A percentile compares a stretch with the other conserved stretches of the same genome.
Evolutionary conservation across 2,113 vertebrate genomes (phyloP).

Genomic region (Varanus komodoensis): DNA sequence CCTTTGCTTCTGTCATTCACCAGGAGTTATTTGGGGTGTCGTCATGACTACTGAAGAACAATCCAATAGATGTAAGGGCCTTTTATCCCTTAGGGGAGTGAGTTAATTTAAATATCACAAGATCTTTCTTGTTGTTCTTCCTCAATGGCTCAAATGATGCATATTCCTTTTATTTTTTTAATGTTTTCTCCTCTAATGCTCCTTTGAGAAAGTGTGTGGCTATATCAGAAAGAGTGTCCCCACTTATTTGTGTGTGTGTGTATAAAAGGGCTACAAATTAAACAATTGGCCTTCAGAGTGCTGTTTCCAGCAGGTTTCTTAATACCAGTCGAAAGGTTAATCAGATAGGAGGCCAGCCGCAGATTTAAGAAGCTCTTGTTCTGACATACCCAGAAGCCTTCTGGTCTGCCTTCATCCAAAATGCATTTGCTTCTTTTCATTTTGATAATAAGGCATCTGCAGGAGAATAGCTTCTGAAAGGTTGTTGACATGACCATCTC

Average conservation of each 20-base stretch:
- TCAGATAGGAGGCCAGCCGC: background rate
- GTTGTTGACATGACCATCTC: conserved; percentile 7
- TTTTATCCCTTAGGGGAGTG: conserved; percentile 58
- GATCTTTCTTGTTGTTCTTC: conserved; percentile 21
- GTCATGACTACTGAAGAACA: conserved; percentile 72
- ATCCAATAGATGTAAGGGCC: conserved; percentile 62
- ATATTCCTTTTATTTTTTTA: conserved; percentile 16
- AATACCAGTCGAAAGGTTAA: conserved; percentile 39
- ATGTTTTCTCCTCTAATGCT: conserved; percentile 7
- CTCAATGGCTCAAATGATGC: background rate
- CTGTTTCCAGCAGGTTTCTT: conserved; percentile 45
- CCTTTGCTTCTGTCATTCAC: conserved; percentile 41
- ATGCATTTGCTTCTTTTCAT: background rate
- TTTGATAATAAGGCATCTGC: conserved; percentile 36
- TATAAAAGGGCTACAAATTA: conserved; percentile 42
- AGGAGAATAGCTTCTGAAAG: conserved; percentile 26
- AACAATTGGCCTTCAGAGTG: conserved; percentile 47
- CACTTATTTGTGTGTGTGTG: background rate
- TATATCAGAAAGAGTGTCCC: background rate
- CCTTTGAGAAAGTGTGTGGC: conserved; percentile 3
- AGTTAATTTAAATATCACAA: conserved; percentile 52
- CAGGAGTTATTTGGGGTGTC: conserved; percentile 60
- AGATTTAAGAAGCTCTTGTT: background rate
- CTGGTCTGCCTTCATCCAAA: conserved; percentile 32
- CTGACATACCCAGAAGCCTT: background rate